Evolutionary conservation across 2,113 vertebrate genomes (phyloP).

Genomic region (Istiophorus platypterus): DNA sequence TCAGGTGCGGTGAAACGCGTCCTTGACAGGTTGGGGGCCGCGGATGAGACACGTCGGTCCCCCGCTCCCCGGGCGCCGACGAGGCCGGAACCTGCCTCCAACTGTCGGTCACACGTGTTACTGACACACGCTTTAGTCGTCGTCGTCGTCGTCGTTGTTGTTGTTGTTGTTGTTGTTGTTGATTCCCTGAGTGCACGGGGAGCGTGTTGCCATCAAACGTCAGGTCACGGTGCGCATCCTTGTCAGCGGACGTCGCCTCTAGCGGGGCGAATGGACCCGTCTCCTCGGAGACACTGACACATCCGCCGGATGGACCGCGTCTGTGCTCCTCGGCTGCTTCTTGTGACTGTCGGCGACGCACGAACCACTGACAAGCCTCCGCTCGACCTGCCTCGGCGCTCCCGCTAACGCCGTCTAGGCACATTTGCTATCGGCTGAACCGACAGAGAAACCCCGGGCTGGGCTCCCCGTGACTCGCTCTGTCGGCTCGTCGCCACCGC

Average conservation of each 20-base stretch:
- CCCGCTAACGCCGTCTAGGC: constrained; percentile 27
- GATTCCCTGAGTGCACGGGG: neutral
- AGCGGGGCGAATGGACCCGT: neutral
- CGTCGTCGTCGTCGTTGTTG: neutral
- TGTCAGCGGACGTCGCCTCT: neutral
- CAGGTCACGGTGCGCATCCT: too few species aligned
- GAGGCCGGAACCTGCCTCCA: neutral
- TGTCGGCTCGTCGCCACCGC: neutral
- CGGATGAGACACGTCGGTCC: neutral
- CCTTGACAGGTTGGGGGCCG: neutral
- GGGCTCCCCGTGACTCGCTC: neutral
- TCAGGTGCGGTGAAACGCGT: neutral
- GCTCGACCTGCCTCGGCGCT: neutral
- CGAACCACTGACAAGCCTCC: constrained; percentile 16
- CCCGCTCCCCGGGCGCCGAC: neutral
- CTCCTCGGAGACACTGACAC: neutral
- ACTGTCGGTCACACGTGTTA: neutral
- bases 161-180: constrained; percentile 1
- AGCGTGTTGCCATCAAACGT: neutral
- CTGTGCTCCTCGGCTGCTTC: neutral
- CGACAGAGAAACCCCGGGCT: too few species aligned
- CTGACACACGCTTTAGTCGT: constrained; percentile 3
- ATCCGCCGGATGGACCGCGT: neutral
- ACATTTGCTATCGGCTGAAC: constrained; percentile 24
- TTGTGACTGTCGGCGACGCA: constrained; percentile 30